Base-by-base conservation (phyloP, 2,888 invertebrate genomes). In the Sesia apiformis region DNA sequence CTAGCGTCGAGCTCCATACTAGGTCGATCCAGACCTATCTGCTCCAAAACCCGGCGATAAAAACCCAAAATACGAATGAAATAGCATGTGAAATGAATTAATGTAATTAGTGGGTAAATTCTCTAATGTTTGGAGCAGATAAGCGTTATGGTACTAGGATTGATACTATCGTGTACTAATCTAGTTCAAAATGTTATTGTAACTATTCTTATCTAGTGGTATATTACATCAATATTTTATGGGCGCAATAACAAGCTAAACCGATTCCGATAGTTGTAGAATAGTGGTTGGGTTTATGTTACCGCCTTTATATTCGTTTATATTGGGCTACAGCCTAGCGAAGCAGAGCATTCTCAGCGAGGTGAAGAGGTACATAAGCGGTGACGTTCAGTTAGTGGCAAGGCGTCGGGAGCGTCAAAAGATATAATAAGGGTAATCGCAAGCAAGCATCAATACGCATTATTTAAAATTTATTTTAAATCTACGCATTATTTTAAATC, bases 271-370 rank as follows among this genome's bases (percentile, higher is more conserved):
- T 23, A 23, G 23, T 23, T 23, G 23, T 23, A 23, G 23, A 23
- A 23, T 23, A 23, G 23, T 23, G 23, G 23, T 23, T 23, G 23
- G 23, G 23, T 23, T 23, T 23, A 23, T 23, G 23, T 23, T 23
- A 23, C 23, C 23, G 23, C 23, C 23, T 23, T 23, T 7, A 46
- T 46, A 46, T 8, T 46, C 46, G 46, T 46, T 46, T 46, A 46
- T 46, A 46, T 8, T 46, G n/a, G 46, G 46, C 46, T 46, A 46
- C 46, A 80, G 81, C 79, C 82, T 81, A 80, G 84, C 86, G 79
- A 89, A 89, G 88, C 89, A 85, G 86, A 86, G 72, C 88, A 89
- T 87, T 85, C 87, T 86, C 86, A 89, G 88, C 87, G 74, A 78
- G 79, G 81, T 84, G 83, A 84, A 84, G 82, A 81, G 62, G 64